Percentiles rank a stretch among this genome's conserved stretches.
phyloP scores from a whole-genome alignment of 2,113 vertebrate genomes.

The Anser brachyrhynchus region DNA sequence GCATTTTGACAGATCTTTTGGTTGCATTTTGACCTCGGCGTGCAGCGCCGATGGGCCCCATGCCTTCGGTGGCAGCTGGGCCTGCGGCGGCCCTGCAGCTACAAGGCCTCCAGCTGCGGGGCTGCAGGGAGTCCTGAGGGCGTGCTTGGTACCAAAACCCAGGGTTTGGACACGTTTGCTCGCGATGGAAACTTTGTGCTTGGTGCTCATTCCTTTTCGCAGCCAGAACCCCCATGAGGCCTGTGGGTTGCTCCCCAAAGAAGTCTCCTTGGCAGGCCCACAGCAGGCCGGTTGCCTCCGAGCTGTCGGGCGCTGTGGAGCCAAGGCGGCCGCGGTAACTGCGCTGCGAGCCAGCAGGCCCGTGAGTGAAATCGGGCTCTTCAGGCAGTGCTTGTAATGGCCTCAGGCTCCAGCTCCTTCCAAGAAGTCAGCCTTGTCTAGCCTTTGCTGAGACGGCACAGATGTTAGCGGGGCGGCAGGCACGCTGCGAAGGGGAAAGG shows the following conservation, averaged over 20 bases:
- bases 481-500: not conserved
- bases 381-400: constrained; percentile 17
- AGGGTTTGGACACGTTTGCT: fast-evolving
- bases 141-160: not conserved
- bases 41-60: not conserved
- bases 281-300: not conserved
- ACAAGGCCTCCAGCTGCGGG: fast-evolving
- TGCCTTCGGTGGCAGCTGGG: not conserved
- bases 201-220: fast-evolving
- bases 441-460: not conserved
- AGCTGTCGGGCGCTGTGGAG: not conserved
- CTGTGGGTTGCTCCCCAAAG: not conserved
- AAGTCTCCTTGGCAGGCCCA: not conserved
- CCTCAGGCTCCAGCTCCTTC: not conserved
- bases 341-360: not conserved
- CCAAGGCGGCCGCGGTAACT: not conserved
- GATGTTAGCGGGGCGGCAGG: not conserved
- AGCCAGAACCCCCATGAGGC: not conserved
- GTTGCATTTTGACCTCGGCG: too few relatives aligned
- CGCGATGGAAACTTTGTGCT: not conserved
- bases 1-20: not conserved
- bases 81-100: fast-evolving
- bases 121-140: not conserved
- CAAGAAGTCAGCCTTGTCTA: not conserved
- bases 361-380: not conserved